These are phyloP conservation scores for Heliangelus exortis DNA, from an alignment of 2,797 vertebrate genomes.

Conservation along the genomic window DNA sequence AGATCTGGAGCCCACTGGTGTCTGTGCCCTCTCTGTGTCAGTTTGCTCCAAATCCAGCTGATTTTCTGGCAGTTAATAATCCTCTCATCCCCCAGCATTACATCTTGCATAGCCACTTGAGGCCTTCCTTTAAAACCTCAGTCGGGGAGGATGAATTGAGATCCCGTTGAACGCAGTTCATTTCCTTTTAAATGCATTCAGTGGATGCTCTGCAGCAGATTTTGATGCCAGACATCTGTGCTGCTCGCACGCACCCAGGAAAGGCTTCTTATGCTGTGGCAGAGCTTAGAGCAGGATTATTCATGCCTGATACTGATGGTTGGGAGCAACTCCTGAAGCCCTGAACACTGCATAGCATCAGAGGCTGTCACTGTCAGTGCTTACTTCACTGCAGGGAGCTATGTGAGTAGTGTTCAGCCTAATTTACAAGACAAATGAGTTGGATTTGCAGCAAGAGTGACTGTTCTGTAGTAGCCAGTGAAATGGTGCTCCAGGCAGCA, in stretches of 20 bases:
- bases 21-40: not conserved
- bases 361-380: constrained; percentile 67
- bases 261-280: not conserved
- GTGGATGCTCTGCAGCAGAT: constrained; percentile 27
- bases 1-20: not conserved
- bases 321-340: constrained; percentile 43
- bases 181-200: constrained; percentile 11
- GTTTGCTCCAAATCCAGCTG: not conserved
- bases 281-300: constrained; percentile 51
- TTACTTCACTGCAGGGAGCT: constrained; percentile 75
- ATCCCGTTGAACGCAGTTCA: not conserved
- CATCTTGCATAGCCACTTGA: not conserved
- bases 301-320: not conserved
- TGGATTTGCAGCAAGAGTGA: constrained; percentile 70
- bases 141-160: not conserved
- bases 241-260: constrained; percentile 1
- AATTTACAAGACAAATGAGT: constrained; percentile 69
- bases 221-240: constrained; percentile 44
- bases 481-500: not conserved
- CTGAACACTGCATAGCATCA: constrained; percentile 17
- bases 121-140: constrained; percentile 20
- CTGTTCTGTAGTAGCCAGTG: constrained; percentile 48
- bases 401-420: constrained; percentile 71
- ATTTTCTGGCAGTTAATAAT: not conserved
- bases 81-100: not conserved